Percentiles rank a stretch among this genome's conserved stretches.
Conservation (phyloP, 2,888 invertebrate species). For the Philonicus albiceps region DNA sequence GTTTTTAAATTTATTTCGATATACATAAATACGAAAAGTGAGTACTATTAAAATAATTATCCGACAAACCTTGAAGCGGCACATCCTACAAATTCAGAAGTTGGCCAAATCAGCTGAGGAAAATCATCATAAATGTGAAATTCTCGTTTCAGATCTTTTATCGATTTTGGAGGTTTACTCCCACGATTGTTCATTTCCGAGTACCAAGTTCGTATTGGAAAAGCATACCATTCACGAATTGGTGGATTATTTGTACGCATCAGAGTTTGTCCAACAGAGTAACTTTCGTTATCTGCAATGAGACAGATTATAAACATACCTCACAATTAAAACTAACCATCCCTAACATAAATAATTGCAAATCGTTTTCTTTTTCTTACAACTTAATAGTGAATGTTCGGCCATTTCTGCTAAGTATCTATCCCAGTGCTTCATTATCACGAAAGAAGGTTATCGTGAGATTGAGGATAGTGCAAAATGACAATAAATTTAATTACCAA, state of each 20-base stretch:
- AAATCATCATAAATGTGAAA: slow-evolving; percentile 44
- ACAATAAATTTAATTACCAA: slow-evolving; percentile 46
- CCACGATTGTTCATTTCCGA: slow-evolving; percentile 47
- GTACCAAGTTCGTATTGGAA: slow-evolving; percentile 51
- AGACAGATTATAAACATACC: not conserved
- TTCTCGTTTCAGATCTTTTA: not conserved
- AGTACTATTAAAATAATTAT: not conserved
- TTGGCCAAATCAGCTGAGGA: slow-evolving; percentile 52
- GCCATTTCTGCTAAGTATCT: slow-evolving; percentile 49
- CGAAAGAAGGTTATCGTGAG: not conserved
- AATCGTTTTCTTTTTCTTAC: too few relatives aligned
- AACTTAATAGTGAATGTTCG: slow-evolving; percentile 35
- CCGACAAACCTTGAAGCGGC: slow-evolving; percentile 48
- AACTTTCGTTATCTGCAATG: not conserved
- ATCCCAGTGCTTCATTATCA: not conserved
- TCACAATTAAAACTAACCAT: not conserved
- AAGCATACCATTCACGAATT: slow-evolving; percentile 47
- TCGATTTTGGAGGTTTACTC: slow-evolving; percentile 44
- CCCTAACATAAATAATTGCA: slow-evolving; percentile 50
- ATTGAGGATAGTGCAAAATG: not conserved
- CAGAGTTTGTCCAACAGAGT: slow-evolving; percentile 49
- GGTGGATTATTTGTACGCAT: slow-evolving; percentile 42
- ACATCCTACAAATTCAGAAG: slow-evolving; percentile 52
- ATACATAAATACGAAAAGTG: too few relatives aligned
- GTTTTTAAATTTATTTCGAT: too few relatives aligned